Evolutionary conservation across 1,140 invertebrate genomes (phyloP).

Genomic region (Euschistus heros): DNA sequence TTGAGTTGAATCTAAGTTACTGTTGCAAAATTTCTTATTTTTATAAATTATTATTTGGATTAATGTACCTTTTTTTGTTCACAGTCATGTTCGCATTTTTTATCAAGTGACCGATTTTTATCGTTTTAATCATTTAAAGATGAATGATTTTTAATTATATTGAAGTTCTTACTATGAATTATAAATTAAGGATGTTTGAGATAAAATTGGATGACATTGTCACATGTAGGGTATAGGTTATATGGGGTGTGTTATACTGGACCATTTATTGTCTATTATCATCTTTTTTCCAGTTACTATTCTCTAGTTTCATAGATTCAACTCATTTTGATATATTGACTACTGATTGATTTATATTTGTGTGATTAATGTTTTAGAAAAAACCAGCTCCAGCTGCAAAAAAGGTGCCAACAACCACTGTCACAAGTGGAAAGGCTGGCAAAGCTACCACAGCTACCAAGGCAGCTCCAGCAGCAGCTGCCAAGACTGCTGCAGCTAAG

Average conservation of each 20-base stretch:
- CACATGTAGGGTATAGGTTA: conserved; percentile 11
- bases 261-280: not conserved
- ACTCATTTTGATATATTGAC: not conserved
- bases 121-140: not conserved
- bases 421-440: not conserved
- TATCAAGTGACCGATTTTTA: not conserved
- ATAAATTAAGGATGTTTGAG: not conserved
- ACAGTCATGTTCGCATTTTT: not conserved
- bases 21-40: not conserved
- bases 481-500: not conserved
- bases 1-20: not conserved
- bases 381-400: not conserved
- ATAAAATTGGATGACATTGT: conserved; percentile 1
- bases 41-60: not conserved
- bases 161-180: not conserved
- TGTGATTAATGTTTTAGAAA: conserved; percentile 14
- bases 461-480: conserved; percentile 1
- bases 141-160: not conserved
- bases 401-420: conserved; percentile 14
- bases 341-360: not conserved
- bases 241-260: not conserved
- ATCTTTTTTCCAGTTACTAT: not conserved
- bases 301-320: not conserved
- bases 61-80: not conserved
- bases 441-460: not conserved